Conservation (phyloP, 35 echinoderm and acorn worm species). For the Apostichopus japonicus region DNA sequence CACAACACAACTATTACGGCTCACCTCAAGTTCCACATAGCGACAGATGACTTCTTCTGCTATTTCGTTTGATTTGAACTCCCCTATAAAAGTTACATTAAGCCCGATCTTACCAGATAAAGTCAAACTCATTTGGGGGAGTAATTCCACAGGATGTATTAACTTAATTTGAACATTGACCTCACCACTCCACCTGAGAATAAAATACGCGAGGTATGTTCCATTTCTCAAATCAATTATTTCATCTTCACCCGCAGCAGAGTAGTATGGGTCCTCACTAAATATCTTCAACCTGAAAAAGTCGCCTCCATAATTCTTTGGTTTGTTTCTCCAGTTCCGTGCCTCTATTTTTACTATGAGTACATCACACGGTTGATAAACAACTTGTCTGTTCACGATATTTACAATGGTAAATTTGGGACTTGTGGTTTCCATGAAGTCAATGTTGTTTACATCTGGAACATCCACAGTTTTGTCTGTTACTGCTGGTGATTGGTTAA, state of each 20-base stretch:
- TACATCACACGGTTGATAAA: slow-evolving; percentile 12
- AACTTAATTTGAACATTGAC: not conserved
- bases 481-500: no score
- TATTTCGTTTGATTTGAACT: not conserved
- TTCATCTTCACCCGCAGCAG: slow-evolving; percentile 9
- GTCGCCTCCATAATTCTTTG: slow-evolving; percentile 42
- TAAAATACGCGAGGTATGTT: slow-evolving; percentile 45
- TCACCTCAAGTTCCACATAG: slow-evolving; percentile 16
- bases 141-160: slow-evolving; percentile 12
- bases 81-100: slow-evolving; percentile 11
- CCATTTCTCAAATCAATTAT: slow-evolving; percentile 43
- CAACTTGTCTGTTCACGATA: not conserved
- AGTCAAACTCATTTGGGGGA: slow-evolving; percentile 15
- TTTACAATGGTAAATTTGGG: not conserved
- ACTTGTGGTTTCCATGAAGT: not conserved
- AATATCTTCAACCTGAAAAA: slow-evolving; percentile 37
- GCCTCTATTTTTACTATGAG: slow-evolving; percentile 41
- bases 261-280: slow-evolving; percentile 14
- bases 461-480: no score
- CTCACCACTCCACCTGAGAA: slow-evolving; percentile 20
- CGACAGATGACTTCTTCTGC: slow-evolving; percentile 40
- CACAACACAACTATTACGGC: no score
- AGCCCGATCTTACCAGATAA: not conserved
- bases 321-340: slow-evolving; percentile 20
- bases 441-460: not conserved